Percentiles rank a stretch among this genome's conserved stretches.
phyloP scores from a whole-genome alignment of 2,888 invertebrate genomes.

The Amphimallon solstitiale region DNA sequence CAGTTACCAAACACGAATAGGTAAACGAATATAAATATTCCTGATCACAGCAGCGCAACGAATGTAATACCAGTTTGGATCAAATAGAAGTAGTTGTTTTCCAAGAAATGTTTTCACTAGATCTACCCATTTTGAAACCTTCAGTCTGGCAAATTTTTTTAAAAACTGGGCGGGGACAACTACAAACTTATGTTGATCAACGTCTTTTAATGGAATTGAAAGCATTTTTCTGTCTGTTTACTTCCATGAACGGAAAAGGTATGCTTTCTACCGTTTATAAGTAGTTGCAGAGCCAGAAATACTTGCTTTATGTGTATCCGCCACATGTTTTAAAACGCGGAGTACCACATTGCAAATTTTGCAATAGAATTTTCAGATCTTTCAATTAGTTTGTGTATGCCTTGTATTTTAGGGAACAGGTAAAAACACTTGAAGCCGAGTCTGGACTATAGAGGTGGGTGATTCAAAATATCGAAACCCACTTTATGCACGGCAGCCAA shows the following conservation, averaged over 20 bases:
- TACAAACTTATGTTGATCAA: conserved; percentile 97
- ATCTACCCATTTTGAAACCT: conserved; percentile 98
- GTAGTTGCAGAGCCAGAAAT: too few relatives aligned
- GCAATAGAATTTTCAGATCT: too few relatives aligned
- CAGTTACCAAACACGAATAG: conserved; percentile 94
- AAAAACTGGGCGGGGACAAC: conserved; percentile 95
- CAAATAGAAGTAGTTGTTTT: conserved; percentile 97
- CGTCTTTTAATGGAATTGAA: conserved; percentile 97
- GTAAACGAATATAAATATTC: conserved; percentile 94
- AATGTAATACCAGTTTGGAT: conserved; percentile 98
- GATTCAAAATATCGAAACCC: too few relatives aligned
- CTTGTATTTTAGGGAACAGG: too few relatives aligned
- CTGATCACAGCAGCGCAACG: conserved; percentile 94
- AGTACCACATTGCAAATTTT: too few relatives aligned
- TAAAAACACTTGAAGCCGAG: too few relatives aligned
- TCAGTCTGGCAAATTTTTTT: conserved; percentile 96
- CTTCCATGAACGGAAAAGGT: conserved; percentile 54
- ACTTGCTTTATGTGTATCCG: too few relatives aligned
- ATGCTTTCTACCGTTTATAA: too few relatives aligned
- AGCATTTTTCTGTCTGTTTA: conserved; percentile 77
- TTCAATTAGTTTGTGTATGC: too few relatives aligned
- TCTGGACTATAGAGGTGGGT: too few relatives aligned
- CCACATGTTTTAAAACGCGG: too few relatives aligned
- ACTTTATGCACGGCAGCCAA: too few relatives aligned
- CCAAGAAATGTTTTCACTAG: conserved; percentile 94